These are phyloP conservation scores for Drosophila obscura DNA, from an alignment of 1,140 invertebrate species.

Conservation along the genomic window DNA sequence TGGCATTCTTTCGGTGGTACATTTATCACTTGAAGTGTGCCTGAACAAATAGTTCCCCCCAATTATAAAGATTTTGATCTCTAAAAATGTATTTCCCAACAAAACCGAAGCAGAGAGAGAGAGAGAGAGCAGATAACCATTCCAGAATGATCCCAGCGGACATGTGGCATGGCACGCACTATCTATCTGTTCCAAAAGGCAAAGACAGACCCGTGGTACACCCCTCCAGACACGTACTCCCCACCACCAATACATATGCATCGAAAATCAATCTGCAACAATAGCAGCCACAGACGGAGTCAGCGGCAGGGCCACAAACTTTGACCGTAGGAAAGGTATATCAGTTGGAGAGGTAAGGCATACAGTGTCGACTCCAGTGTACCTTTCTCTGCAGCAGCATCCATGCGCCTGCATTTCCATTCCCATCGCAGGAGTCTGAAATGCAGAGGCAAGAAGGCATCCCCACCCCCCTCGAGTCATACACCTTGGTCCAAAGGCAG, in stretches of 20 bases:
- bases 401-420: too few relatives aligned
- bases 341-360: too few relatives aligned
- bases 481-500: too few relatives aligned
- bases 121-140: neutral
- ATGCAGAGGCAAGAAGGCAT: too few relatives aligned
- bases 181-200: neutral
- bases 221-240: conserved; percentile 9
- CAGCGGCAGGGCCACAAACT: neutral
- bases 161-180: conserved; percentile 34
- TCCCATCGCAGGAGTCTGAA: too few relatives aligned
- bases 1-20: neutral
- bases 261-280: conserved; percentile 53
- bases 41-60: conserved; percentile 21
- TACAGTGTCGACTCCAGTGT: too few relatives aligned
- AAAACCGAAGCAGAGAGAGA: conserved; percentile 4
- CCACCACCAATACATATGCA: conserved; percentile 3
- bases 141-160: conserved; percentile 24
- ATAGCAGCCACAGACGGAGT: conserved; percentile 6
- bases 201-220: neutral
- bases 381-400: too few relatives aligned
- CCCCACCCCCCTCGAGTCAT: too few relatives aligned
- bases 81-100: conserved; percentile 32
- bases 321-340: too few relatives aligned
- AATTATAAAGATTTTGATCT: conserved; percentile 11
- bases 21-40: conserved; percentile 30